A percentile compares a stretch with the other conserved stretches of the same genome.
phyloP scores from a whole-genome alignment of 2,113 vertebrate genomes.

The Acanthisitta chloris region DNA sequence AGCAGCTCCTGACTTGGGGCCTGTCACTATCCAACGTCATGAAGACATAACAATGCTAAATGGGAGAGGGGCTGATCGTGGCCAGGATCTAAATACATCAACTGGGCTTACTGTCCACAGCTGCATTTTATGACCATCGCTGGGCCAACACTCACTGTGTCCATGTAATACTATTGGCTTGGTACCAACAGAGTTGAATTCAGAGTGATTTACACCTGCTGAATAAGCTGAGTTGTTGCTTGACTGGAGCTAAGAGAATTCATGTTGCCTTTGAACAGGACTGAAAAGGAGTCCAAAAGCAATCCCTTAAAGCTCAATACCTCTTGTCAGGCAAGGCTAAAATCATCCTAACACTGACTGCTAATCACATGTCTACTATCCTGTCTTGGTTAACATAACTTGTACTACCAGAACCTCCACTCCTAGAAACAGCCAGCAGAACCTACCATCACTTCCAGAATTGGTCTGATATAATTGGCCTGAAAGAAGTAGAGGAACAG shows the following conservation, averaged over 20 bases:
- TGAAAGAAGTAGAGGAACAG: background rate
- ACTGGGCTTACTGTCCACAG: background rate
- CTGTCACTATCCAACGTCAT: background rate
- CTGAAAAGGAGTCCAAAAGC: background rate
- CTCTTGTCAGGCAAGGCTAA: background rate
- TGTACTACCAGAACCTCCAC: background rate
- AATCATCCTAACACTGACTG: background rate
- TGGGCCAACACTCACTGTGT: background rate
- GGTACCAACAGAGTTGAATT: background rate
- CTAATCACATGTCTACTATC: background rate
- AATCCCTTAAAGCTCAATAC: background rate
- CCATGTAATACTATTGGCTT: background rate
- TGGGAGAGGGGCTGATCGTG: accelerated
- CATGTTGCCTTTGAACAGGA: accelerated
- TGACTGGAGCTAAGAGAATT: background rate
- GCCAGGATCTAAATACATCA: background rate
- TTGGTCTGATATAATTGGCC: background rate
- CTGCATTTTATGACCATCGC: background rate
- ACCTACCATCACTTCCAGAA: background rate
- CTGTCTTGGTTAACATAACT: background rate
- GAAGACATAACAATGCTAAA: background rate
- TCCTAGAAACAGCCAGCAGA: background rate
- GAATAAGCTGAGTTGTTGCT: background rate
- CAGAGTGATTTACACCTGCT: background rate
- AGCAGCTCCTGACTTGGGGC: background rate